Percentiles rank a stretch among this genome's conserved stretches.
phyloP scores from a whole-genome alignment of 2,113 vertebrate species.

The Ctenomys sociabilis region DNA sequence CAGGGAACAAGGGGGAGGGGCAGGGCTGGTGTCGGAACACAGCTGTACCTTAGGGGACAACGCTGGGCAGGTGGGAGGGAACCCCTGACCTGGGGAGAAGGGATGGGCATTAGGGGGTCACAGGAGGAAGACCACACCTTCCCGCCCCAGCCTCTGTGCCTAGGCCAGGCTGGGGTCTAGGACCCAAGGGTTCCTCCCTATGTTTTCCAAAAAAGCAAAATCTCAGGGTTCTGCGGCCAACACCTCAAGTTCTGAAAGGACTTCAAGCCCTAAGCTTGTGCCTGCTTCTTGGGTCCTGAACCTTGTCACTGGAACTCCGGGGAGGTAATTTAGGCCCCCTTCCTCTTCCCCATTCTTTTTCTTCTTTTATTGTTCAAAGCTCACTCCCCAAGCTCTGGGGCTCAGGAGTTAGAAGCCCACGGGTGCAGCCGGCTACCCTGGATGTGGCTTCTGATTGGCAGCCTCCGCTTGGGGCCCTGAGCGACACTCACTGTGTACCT shows the following conservation, averaged over 20 bases:
- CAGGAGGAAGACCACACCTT: background rate
- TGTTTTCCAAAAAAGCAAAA: background rate
- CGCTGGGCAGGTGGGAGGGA: slow-evolving; percentile 82
- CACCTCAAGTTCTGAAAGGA: background rate
- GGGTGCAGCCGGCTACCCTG: background rate
- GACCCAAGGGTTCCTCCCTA: background rate
- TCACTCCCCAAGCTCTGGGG: background rate
- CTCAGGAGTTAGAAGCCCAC: background rate
- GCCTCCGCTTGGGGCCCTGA: background rate
- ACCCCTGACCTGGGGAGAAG: slow-evolving; percentile 84
- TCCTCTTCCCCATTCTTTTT: background rate
- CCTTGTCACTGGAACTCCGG: background rate
- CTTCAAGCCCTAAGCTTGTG: background rate
- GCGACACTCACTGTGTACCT: background rate
- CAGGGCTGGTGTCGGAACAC: slow-evolving; percentile 80
- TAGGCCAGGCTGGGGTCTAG: background rate
- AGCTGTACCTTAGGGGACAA: slow-evolving; percentile 81
- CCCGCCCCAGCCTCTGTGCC: background rate
- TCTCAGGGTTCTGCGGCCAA: background rate
- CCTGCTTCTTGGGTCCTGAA: background rate
- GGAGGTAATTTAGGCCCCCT: fast-evolving
- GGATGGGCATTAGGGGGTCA: slow-evolving; percentile 49
- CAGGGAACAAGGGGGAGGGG: slow-evolving; percentile 55
- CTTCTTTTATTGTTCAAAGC: background rate
- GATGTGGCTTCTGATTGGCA: background rate